Conservation (phyloP, 1,140 invertebrate species). For the Dreissena rostriformis region DNA sequence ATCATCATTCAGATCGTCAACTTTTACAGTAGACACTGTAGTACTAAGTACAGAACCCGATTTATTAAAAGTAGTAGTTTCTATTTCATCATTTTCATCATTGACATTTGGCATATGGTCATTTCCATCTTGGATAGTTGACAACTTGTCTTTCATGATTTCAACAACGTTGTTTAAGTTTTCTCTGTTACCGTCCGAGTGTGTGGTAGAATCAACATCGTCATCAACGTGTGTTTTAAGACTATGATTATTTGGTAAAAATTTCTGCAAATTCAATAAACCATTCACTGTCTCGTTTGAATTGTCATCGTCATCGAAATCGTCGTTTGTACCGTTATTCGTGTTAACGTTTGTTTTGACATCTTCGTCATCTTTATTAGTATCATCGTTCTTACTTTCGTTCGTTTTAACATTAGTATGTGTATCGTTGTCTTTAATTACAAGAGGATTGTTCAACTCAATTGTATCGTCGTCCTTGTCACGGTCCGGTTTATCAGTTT, state of each 20-base stretch:
- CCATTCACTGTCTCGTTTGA: not conserved
- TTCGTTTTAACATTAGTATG: too few relatives aligned
- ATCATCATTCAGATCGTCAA: not conserved
- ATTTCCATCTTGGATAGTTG: not conserved
- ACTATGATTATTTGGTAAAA: not conserved
- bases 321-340: constrained; percentile 6
- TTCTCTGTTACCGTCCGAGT: not conserved
- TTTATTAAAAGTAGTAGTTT: not conserved
- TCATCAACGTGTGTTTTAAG: not conserved
- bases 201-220: not conserved
- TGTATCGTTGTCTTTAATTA: too few relatives aligned
- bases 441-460: too few relatives aligned
- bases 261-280: not conserved
- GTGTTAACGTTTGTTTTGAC: not conserved
- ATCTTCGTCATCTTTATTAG: constrained; percentile 3
- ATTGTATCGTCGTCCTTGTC: constrained; percentile 1
- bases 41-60: not conserved
- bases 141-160: not conserved
- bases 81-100: not conserved
- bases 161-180: not conserved
- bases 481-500: not conserved
- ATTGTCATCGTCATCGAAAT: constrained; percentile 9
- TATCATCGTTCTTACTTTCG: not conserved
- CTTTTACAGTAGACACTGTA: not conserved
- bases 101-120: not conserved